Evolutionary conservation across 92 coral and sea anemone genomes (phyloP).

Genomic region (Palythoa heliodiscus): DNA sequence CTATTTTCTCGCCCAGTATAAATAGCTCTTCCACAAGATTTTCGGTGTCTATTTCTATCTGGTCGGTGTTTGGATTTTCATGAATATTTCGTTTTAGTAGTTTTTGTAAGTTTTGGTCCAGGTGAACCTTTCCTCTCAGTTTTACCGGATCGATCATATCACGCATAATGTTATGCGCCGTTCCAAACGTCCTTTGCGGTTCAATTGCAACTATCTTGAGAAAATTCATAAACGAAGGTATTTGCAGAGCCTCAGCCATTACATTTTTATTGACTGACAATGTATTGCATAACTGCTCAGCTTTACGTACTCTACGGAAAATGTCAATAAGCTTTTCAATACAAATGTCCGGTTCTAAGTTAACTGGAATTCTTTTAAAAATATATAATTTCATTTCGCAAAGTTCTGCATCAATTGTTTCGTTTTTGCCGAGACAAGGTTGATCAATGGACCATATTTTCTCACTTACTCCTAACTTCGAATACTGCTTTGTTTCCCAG

Average conservation of each 20-base stretch:
- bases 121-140: background rate
- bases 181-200: background rate
- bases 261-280: background rate
- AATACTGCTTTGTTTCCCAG: background rate
- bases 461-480: background rate
- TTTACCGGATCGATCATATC: background rate
- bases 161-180: background rate
- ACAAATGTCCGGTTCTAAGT: background rate
- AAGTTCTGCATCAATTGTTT: background rate
- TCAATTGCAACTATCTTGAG: background rate
- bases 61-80: background rate
- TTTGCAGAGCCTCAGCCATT: background rate
- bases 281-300: background rate
- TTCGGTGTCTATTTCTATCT: background rate
- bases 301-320: background rate
- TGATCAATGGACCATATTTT: background rate
- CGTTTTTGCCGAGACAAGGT: background rate
- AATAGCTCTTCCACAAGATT: conserved; percentile 1
- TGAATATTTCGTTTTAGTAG: too few species aligned
- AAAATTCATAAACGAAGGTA: background rate
- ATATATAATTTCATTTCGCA: conserved; percentile 2
- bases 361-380: background rate
- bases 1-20: conserved; percentile 26
- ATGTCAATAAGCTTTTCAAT: background rate
- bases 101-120: background rate